phyloP scores from a whole-genome alignment of 2,888 invertebrate species.

The Tricholauxania praeusta region DNA sequence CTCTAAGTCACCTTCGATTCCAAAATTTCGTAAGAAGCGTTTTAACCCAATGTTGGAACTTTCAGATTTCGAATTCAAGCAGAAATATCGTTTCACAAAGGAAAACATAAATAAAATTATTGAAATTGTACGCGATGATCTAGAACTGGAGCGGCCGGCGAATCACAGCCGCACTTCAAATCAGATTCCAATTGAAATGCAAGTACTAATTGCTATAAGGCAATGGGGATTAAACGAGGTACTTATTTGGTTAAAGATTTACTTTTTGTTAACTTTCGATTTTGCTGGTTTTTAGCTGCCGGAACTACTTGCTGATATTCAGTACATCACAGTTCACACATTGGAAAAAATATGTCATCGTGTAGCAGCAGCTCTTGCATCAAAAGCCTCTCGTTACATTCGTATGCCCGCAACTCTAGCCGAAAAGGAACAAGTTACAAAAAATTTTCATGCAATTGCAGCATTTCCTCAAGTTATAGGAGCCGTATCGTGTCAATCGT shows the following conservation, averaged over 20 bases:
- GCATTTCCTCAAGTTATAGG: slow-evolving; percentile 62
- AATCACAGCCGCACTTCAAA: slow-evolving; percentile 36
- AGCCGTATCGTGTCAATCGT: slow-evolving; percentile 45
- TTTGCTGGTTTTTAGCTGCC: slow-evolving; percentile 50
- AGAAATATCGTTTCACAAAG: slow-evolving; percentile 57
- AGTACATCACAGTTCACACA: slow-evolving; percentile 55
- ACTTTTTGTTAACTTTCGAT: slow-evolving; percentile 1
- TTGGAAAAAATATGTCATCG: slow-evolving; percentile 58
- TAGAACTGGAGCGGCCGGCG: slow-evolving; percentile 49
- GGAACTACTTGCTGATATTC: slow-evolving; percentile 54
- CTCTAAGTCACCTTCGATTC: not conserved
- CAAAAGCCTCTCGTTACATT: slow-evolving; percentile 60
- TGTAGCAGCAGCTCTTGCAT: slow-evolving; percentile 56
- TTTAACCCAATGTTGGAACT: slow-evolving; percentile 58
- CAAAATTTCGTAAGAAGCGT: slow-evolving; percentile 37
- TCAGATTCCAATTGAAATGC: slow-evolving; percentile 60
- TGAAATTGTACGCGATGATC: slow-evolving; percentile 59
- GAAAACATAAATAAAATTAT: slow-evolving; percentile 58
- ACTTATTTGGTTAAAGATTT: not conserved
- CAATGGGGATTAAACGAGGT: slow-evolving; percentile 60
- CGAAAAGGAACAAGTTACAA: slow-evolving; percentile 58
- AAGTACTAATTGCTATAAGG: slow-evolving; percentile 57
- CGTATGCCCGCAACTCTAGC: slow-evolving; percentile 61
- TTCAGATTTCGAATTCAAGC: slow-evolving; percentile 55
- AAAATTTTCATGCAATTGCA: slow-evolving; percentile 56